Conservation (phyloP, 2,888 invertebrate species). For the Empis stercorea region DNA sequence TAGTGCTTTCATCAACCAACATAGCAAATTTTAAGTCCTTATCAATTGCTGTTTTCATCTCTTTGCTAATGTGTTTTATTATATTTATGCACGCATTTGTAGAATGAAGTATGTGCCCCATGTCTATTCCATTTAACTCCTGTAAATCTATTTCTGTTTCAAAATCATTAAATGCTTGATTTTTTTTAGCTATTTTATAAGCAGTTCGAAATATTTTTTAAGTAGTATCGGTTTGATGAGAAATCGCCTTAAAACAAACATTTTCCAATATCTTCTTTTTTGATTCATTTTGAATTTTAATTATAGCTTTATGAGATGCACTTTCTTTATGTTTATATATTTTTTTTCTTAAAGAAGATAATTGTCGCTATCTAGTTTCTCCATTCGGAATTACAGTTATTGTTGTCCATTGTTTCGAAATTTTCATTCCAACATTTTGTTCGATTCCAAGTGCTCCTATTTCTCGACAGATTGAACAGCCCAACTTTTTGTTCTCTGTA, state of each 20-base stretch:
- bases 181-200: background rate
- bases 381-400: slow-evolving; percentile 1
- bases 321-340: background rate
- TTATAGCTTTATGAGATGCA: background rate
- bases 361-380: background rate
- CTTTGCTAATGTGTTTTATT: background rate
- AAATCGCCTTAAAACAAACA: background rate
- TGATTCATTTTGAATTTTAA: background rate
- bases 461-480: slow-evolving; percentile 1
- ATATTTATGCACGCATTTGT: slow-evolving; percentile 1
- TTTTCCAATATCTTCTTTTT: background rate
- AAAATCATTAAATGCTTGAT: background rate
- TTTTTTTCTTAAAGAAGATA: background rate
- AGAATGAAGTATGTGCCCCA: slow-evolving; percentile 1
- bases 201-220: background rate
- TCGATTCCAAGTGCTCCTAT: background rate
- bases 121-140: background rate
- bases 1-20: background rate
- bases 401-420: background rate
- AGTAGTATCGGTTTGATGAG: background rate
- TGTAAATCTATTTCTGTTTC: background rate
- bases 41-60: background rate
- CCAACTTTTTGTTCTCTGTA: slow-evolving; percentile 1
- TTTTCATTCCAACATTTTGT: background rate
- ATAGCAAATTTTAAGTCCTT: background rate